Evolutionary conservation across 2,888 invertebrate genomes (phyloP), one percentile per base, ranked within the genome.

Genomic region (Anarsia innoxiella): DNA sequence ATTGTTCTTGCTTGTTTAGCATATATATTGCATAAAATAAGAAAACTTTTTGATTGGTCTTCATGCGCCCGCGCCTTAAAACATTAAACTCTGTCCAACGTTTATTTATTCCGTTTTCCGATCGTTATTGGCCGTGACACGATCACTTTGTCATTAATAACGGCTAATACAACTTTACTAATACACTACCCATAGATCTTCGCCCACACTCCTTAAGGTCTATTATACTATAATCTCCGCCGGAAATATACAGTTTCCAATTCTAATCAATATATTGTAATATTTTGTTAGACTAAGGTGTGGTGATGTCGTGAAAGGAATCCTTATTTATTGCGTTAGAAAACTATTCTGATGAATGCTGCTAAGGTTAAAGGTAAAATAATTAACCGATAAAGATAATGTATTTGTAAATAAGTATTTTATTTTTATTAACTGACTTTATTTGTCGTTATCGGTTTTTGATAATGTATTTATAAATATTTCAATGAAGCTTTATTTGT

Each of bases 21-120:
- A n/a, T n/a, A n/a, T n/a, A n/a, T n/a, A n/a, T n/a, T n/a, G n/a
- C n/a, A n/a, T n/a, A n/a, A n/a, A n/a, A n/a, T n/a, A n/a, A 26
- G 26, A n/a, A 33, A n/a, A 49, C 53, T 49, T 48, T 53, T 49
- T 56, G 59, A 63, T 65, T 65, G 66, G 55, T 58, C 57, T 55
- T 62, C 52, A 40, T 28, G 38, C 42, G 46, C 49, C 48, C 58
- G 53, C 46, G 53, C 58, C n/a, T n/a, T n/a, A n/a, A n/a, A n/a
- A n/a, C n/a, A n/a, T n/a, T n/a, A n/a, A n/a, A 44, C 30, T 9
- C 26, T 16, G 10, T 11, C 11, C n/a, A 9, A 9, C 25, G n/a
- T n/a, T 36, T 12, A 28, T 48, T 45, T 44, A 46, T 41, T 40
- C 37, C 27, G 44, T 44, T 49, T 46, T 49, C 36, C 41, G 42